Percentiles rank a stretch among this genome's conserved stretches.
These are phyloP conservation scores for Rhinophrynus dorsalis DNA, from an alignment of 2,797 vertebrate genomes.

Conservation along the genomic window DNA sequence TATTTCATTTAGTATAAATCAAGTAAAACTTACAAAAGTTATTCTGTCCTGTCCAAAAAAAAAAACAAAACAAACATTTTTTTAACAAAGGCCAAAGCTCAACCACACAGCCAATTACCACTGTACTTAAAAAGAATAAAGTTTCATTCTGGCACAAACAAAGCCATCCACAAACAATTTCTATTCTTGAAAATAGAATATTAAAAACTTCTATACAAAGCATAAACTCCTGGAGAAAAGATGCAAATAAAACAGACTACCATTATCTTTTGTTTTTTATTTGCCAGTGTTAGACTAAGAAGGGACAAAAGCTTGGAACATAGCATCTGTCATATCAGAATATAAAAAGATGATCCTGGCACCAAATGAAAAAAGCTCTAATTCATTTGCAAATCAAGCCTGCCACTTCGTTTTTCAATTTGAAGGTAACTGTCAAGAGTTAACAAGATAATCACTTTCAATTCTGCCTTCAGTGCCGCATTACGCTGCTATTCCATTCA, in stretches of 20 bases:
- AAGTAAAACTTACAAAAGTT: too few relatives aligned
- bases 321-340: conserved; percentile 98
- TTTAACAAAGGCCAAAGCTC: conserved; percentile 6
- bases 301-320: conserved; percentile 88
- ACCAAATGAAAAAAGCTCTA: conserved; percentile 88
- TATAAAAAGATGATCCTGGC: conserved; percentile 98
- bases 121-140: conserved; percentile 79
- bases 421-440: conserved; percentile 96
- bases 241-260: conserved; percentile 83
- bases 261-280: conserved; percentile 87
- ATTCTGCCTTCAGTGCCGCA: conserved; percentile 94
- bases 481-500: conserved; percentile 90
- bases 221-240: conserved; percentile 76
- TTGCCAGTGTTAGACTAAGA: conserved; percentile 78
- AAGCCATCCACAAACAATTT: conserved; percentile 72
- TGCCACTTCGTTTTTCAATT: conserved; percentile 90
- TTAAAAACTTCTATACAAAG: conserved; percentile 87
- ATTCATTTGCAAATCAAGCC: conserved; percentile 99
- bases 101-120: conserved; percentile 77
- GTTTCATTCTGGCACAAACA: conserved; percentile 79
- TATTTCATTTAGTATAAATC: too few relatives aligned
- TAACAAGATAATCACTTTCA: conserved; percentile 99
- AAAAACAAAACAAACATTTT: neutral
- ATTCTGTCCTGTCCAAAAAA: too few relatives aligned
- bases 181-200: conserved; percentile 65